phyloP scores from a whole-genome alignment of 2,888 invertebrate species.

The Drosophila lutescens region DNA sequence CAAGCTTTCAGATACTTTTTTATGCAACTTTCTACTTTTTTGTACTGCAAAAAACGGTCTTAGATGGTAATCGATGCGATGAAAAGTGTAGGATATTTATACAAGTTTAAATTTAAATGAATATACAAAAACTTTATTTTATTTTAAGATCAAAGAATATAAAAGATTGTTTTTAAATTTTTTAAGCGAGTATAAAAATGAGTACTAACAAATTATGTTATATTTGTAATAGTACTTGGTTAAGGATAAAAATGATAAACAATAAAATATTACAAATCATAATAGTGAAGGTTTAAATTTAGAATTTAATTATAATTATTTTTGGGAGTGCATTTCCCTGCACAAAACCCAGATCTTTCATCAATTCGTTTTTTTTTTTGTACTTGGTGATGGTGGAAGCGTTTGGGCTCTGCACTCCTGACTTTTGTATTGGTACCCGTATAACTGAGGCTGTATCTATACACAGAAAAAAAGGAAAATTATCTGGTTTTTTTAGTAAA shows the following conservation, averaged over 20 bases:
- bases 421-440: constrained; percentile 16
- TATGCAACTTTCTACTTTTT: constrained; percentile 16
- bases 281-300: not conserved
- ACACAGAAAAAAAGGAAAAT: not conserved
- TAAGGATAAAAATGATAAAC: no score
- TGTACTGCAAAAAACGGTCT: not conserved
- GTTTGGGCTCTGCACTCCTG: constrained; percentile 66
- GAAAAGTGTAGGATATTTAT: no score
- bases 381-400: constrained; percentile 19
- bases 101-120: no score
- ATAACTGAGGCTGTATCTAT: not conserved
- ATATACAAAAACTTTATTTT: no score
- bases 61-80: not conserved
- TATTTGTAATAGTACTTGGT: no score
- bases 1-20: constrained; percentile 67
- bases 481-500: no score
- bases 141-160: no score
- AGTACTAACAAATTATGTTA: no score
- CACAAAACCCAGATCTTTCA: constrained; percentile 30
- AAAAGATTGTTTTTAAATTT: no score
- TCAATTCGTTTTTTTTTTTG: constrained; percentile 59
- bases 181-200: no score
- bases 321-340: not conserved
- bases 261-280: no score
- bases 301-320: not conserved